A percentile compares a stretch with the other conserved stretches of the same genome.
Conservation (phyloP, 2,888 invertebrate genomes). For the Smittia aterrima region DNA sequence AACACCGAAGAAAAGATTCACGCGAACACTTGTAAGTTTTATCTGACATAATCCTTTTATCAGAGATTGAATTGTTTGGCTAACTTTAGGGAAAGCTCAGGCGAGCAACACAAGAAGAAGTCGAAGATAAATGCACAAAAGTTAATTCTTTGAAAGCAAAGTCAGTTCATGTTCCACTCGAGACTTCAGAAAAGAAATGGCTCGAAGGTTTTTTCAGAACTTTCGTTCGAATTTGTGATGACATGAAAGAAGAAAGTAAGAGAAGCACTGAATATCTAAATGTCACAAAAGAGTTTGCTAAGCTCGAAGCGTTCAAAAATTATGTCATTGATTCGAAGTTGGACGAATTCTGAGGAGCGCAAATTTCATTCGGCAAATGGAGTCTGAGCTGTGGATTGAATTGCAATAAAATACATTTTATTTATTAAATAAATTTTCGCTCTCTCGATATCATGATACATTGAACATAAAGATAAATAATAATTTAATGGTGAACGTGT, state of each 20-base stretch:
- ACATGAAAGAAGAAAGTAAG: neutral
- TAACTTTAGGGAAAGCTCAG: neutral
- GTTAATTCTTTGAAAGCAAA: neutral
- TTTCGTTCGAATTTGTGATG: conserved; percentile 9
- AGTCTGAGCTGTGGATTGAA: conserved; percentile 20
- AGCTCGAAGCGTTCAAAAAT: conserved; percentile 22
- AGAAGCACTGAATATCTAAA: neutral
- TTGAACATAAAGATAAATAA: conserved; percentile 41
- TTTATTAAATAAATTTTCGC: conserved; percentile 41
- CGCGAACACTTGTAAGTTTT: conserved; percentile 29
- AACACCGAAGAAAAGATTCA: neutral
- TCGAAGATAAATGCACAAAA: conserved; percentile 7
- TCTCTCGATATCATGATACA: conserved; percentile 25
- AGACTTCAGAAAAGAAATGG: neutral
- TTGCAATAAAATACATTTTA: conserved; percentile 39
- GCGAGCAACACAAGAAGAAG: neutral
- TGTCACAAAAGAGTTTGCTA: conserved; percentile 19
- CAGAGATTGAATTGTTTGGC: neutral
- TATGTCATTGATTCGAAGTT: conserved; percentile 20
- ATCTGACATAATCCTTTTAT: neutral
- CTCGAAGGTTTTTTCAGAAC: conserved; percentile 1
- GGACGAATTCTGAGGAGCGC: conserved; percentile 17
- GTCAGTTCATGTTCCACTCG: neutral
- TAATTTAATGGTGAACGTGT: conserved; percentile 42
- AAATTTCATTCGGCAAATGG: conserved; percentile 31